phyloP scores from a whole-genome alignment of 2,113 vertebrate genomes.

The Oncorhynchus clarkii region DNA sequence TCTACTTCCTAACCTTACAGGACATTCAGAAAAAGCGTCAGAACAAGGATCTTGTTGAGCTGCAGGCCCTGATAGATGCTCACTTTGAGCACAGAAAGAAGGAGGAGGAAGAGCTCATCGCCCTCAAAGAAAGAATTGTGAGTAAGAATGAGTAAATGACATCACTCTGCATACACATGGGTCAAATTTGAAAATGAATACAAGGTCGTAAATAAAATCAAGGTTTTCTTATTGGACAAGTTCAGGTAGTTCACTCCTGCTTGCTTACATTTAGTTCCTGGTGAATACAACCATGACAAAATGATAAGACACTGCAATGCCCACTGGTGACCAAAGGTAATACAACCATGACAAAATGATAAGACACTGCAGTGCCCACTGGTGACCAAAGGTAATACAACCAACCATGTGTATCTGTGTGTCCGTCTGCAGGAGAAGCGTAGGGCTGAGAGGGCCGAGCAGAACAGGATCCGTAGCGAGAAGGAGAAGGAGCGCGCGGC shows the following conservation, averaged over 20 bases:
- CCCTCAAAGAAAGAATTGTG: slow-evolving; percentile 95
- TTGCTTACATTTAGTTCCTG: no score
- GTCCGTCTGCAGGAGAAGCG: slow-evolving; percentile 86
- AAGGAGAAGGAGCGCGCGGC: slow-evolving; percentile 96
- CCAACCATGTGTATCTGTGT: not conserved
- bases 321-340: not conserved
- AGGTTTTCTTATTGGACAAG: no score
- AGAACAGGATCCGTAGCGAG: slow-evolving; percentile 89
- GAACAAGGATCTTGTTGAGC: slow-evolving; percentile 95
- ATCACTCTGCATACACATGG: not conserved
- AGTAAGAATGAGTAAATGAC: slow-evolving; percentile 50
- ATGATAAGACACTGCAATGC: not conserved
- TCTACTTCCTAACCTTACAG: slow-evolving; percentile 57
- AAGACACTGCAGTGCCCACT: no score
- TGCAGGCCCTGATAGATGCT: slow-evolving; percentile 92
- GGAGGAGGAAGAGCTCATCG: slow-evolving; percentile 94
- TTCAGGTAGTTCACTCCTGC: no score
- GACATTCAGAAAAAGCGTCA: slow-evolving; percentile 99
- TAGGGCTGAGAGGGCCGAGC: slow-evolving; percentile 91
- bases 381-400: not conserved
- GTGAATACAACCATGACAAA: not conserved
- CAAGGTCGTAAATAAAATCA: not conserved
- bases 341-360: not conserved
- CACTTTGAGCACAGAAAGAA: slow-evolving; percentile 96
- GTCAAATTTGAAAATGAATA: no score